Evolutionary conservation across 2,888 invertebrate species (phyloP), one percentile per base, ranked within the genome.

Genomic region (Meloe dianella): DNA sequence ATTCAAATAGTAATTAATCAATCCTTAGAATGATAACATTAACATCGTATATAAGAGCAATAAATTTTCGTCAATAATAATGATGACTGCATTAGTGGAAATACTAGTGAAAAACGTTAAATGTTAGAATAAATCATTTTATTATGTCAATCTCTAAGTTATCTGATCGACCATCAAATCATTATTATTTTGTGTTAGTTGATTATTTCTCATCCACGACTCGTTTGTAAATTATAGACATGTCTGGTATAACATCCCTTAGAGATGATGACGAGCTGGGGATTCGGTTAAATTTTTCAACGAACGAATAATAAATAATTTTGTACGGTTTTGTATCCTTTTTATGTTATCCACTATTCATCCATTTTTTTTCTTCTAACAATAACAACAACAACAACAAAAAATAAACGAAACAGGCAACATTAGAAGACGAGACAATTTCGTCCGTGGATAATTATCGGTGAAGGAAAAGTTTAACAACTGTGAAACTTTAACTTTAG

Each of bases 381-480:
- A 12, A 12, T 6, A 17, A 54, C 20, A 47, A 20, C 17, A 20
- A 67, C 10, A 17, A 62, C 59, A 58, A 35, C 59, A 63, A 61
- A n/a, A 61, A 14, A n/a, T n/a, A n/a, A n/a, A 57, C 57, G 57
- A 62, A 14, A 58, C 24, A n/a, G 41, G 47, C 60, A 63, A 41
- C 27, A 32, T 58, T 30, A 58, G n/a, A 58, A 32, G 17, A 58
- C 58, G 35, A 58, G 58, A 58, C 58, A 58, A 58, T 58, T 58
- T 58, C 20, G 58, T 35, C 22, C 9, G 9, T 20, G 58, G 58
- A 58, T 58, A 58, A 58, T 58, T 58, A 58, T 58, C 32, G 22
- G 58, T 35, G 58, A 58, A 58, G 20, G 27, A 58, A 32, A 58
- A 58, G 32, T 58, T 58, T 58, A 58, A 58, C 58, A 58, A 58